Percentiles rank a stretch among this genome's conserved stretches.
These are phyloP conservation scores for Columba guinea DNA, from an alignment of 2,797 vertebrate species.

Conservation along the genomic window DNA sequence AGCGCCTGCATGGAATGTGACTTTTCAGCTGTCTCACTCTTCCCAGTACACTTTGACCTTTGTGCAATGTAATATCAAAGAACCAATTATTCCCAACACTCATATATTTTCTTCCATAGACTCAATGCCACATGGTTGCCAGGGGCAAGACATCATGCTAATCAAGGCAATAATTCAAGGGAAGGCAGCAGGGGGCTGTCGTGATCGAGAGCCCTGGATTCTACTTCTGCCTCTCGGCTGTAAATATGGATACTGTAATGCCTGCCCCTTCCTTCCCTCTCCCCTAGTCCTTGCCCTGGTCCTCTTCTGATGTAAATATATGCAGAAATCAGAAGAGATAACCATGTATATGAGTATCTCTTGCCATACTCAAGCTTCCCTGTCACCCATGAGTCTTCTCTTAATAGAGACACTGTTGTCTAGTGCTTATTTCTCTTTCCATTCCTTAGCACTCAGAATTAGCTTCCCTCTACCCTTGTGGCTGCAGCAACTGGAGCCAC, in stretches of 20 bases:
- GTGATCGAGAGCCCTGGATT: neutral
- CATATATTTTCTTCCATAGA: constrained; percentile 32
- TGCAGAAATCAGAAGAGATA: neutral
- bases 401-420: neutral
- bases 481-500: neutral
- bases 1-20: constrained; percentile 48
- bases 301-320: neutral
- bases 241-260: neutral
- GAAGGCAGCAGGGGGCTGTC: neutral
- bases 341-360: neutral
- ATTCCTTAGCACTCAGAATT: neutral
- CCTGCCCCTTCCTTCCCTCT: neutral
- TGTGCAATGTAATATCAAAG: constrained; percentile 55
- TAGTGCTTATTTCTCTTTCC: neutral
- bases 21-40: constrained; percentile 54
- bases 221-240: constrained; percentile 3
- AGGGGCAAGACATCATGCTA: constrained; percentile 10
- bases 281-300: neutral
- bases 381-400: neutral
- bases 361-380: neutral
- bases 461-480: neutral
- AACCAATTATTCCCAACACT: constrained; percentile 52
- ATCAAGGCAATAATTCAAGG: constrained; percentile 52
- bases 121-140: constrained; percentile 35
- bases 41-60: constrained; percentile 33